Conservation (phyloP, 2,888 invertebrate genomes). For the Zhengitettix transpicula region DNA sequence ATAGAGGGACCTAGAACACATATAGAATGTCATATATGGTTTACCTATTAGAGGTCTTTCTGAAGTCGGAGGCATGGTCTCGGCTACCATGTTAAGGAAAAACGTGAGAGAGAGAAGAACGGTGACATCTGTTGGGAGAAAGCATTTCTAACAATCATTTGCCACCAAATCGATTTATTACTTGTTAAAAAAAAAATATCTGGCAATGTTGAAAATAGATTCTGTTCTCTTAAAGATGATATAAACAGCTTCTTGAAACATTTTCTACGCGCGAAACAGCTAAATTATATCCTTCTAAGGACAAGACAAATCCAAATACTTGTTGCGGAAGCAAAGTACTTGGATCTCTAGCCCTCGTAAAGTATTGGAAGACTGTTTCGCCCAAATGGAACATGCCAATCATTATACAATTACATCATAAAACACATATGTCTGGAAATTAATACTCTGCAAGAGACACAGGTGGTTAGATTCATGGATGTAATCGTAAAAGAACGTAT, state of each 20-base stretch:
- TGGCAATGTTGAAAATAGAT: background rate
- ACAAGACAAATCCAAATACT: too few species aligned
- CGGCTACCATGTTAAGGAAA: slow-evolving; percentile 41
- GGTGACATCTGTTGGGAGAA: slow-evolving; percentile 30
- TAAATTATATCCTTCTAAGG: too few species aligned
- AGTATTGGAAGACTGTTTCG: too few species aligned
- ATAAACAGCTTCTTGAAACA: too few species aligned
- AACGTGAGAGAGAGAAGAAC: slow-evolving; percentile 42
- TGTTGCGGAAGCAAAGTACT: too few species aligned
- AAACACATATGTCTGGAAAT: background rate
- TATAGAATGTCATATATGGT: background rate
- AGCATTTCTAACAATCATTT: background rate
- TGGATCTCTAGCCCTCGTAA: too few species aligned
- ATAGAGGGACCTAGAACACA: background rate
- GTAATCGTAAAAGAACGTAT: background rate
- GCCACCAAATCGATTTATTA: background rate
- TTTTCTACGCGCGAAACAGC: too few species aligned
- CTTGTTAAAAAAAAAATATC: background rate
- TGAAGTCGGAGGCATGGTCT: slow-evolving; percentile 43
- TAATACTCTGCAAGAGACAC: background rate
- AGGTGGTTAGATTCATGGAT: background rate
- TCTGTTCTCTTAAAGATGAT: too few species aligned
- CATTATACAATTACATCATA: background rate
- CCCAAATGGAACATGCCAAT: too few species aligned
- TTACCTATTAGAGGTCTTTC: slow-evolving; percentile 44